Percentiles rank a stretch among this genome's conserved stretches.
phyloP scores from a whole-genome alignment of 2,797 vertebrate species.

The Euphonia xanthogaster region DNA sequence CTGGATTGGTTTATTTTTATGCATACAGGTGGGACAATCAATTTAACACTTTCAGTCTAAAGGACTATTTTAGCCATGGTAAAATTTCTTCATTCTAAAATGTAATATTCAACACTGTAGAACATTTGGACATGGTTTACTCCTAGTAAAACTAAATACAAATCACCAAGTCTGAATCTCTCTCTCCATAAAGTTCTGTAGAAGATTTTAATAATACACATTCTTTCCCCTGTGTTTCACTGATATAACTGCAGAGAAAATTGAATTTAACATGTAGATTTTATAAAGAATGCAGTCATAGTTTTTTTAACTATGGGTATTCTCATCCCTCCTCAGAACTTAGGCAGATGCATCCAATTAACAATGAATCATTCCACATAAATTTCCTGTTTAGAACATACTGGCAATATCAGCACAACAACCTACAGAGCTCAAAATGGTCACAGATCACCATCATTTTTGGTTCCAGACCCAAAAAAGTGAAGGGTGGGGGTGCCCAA shows the following conservation, averaged over 20 bases:
- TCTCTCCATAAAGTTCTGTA: neutral
- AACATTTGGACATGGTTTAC: neutral
- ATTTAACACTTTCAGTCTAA: neutral
- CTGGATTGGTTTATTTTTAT: conserved; percentile 10
- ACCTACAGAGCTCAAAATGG: neutral
- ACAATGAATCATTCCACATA: conserved; percentile 29
- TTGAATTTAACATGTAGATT: neutral
- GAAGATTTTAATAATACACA: neutral
- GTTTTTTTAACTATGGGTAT: neutral
- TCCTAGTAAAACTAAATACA: neutral
- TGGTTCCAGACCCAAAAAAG: neutral
- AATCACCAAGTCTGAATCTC: neutral
- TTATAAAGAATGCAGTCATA: neutral
- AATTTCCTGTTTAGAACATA: conserved; percentile 43
- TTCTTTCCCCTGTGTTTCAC: neutral
- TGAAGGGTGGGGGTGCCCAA: neutral
- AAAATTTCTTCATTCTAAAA: neutral
- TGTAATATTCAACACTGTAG: neutral
- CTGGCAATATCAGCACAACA: neutral
- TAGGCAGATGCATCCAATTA: conserved; percentile 55
- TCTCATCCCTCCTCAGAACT: conserved; percentile 43
- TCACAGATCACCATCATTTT: neutral
- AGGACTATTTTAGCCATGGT: neutral
- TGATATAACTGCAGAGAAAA: neutral
- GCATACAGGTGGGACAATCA: neutral